Evolutionary conservation across 2,113 vertebrate genomes (phyloP), one percentile per base, ranked within the genome.

Genomic region (Rhabdornis inornatus): DNA sequence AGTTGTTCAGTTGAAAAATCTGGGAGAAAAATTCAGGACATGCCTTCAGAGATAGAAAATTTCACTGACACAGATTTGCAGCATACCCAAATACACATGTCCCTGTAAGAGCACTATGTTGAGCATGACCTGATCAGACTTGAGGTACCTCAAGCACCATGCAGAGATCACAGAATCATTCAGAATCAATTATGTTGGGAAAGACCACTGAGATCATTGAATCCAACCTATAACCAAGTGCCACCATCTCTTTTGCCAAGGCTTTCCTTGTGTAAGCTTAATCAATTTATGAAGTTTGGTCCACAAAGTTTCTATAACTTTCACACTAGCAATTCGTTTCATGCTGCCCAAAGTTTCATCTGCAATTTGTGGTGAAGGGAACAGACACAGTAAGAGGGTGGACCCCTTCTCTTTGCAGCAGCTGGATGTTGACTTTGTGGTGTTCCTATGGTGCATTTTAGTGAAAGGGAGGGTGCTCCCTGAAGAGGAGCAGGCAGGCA

Each of bases 401-500:
- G 45, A 64, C 2, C 9, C 6, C 19, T 56, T 90, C 30, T 65
- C 65, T 59, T 50, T n/a, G 20, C 10, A 74, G n/a, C 35, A 92
- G 55, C 55, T 71, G 50, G 55, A 63, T 31, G 15, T 19, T 83
- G 40, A 59, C n/a, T 66, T 77, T 49, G 27, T 63, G 74, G 50
- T 79, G 49, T 28, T 94, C 65, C 60, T 71, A 3, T 4, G 11
- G 45, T n/a, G 69, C 21, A 49, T 56, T 50, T 87, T 71, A 84
- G 80, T 61, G 72, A 78, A 90, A 92, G 42, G 57, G 87, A 56
- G 66, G 40, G 64, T 42, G 86, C 39, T 90, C 82, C 69, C 57
- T 87, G 33, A 75, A 37, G 57, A 90, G 52, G 61, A 77, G 23
- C 30, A 85, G 65, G 75, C 82, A 87, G 55, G 80, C 91, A 88